Percentiles rank a stretch among this genome's conserved stretches.
phyloP scores from a whole-genome alignment of 2,113 vertebrate species.

The Paracanthobrama guichenoti region DNA sequence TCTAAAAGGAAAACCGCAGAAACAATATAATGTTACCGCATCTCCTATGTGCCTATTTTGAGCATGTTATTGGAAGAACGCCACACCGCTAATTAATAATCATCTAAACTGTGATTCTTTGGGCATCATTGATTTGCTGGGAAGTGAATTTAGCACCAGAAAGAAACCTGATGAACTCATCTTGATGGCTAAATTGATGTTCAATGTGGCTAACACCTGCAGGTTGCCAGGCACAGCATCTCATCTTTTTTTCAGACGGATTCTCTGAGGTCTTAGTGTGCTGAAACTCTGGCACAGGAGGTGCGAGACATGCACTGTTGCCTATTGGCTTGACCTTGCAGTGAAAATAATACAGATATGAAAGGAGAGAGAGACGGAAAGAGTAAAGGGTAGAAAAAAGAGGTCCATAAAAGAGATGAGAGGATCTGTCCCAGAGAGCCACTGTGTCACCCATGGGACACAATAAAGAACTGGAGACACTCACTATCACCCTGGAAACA shows the following conservation, averaged over 20 bases:
- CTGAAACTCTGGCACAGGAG: slow-evolving; percentile 20
- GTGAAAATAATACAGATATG: slow-evolving; percentile 26
- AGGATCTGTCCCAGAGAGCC: not conserved
- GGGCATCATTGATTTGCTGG: slow-evolving; percentile 4
- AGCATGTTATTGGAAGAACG: slow-evolving; percentile 16
- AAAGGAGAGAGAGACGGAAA: not conserved
- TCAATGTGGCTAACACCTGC: slow-evolving; percentile 29
- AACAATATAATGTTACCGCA: slow-evolving; percentile 19
- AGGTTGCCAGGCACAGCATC: not conserved
- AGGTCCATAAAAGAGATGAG: slow-evolving; percentile 14
- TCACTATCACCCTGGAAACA: not conserved
- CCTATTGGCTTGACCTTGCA: slow-evolving; percentile 30
- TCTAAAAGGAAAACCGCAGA: slow-evolving; percentile 26
- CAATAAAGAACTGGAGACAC: not conserved
- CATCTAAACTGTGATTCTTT: slow-evolving; percentile 17
- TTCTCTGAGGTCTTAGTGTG: slow-evolving; percentile 26
- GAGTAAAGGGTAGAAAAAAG: not conserved
- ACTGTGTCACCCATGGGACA: not conserved
- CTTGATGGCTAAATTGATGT: slow-evolving; percentile 28
- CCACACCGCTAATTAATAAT: slow-evolving; percentile 28
- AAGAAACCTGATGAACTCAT: slow-evolving; percentile 35
- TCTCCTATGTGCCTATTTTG: not conserved
- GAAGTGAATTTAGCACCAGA: slow-evolving; percentile 22
- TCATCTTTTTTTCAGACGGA: not conserved
- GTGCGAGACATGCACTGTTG: slow-evolving; percentile 31